Conservation (phyloP, 2,113 vertebrate species). For the Anarhynchus alexandrinus region DNA sequence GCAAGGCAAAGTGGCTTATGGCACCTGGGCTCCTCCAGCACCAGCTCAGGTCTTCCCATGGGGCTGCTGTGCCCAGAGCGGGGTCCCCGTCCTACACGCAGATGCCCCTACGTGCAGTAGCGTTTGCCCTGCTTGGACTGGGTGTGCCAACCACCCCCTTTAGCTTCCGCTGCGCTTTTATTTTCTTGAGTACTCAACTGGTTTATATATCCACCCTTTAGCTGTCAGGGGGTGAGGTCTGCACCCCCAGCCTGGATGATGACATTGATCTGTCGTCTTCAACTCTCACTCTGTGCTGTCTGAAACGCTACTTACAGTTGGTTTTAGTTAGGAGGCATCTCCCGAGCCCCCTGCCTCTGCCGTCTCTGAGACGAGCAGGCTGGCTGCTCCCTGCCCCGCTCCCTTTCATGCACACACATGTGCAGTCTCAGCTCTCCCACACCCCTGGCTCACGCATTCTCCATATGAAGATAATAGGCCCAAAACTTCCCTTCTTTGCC, state of each 20-base stretch:
- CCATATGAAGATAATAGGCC: neutral
- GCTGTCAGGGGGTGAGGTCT: neutral
- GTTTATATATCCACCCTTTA: neutral
- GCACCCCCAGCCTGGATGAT: neutral
- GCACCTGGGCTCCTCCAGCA: neutral
- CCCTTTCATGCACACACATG: neutral
- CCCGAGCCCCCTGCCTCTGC: neutral
- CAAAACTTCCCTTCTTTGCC: neutral
- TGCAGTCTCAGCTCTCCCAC: neutral
- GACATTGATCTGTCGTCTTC: neutral
- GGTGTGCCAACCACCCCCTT: neutral
- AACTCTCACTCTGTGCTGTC: neutral
- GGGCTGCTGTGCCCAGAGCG: neutral
- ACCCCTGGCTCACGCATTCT: neutral
- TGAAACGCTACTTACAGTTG: neutral
- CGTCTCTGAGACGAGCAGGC: neutral
- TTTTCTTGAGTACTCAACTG: neutral
- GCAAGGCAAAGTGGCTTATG: neutral
- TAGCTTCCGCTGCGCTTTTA: neutral
- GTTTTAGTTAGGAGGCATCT: neutral
- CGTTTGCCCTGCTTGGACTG: neutral
- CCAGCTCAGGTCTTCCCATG: neutral
- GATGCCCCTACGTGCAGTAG: accelerated
- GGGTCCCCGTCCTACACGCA: neutral
- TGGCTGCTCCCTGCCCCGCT: neutral